Base-by-base conservation (phyloP, 2,113 vertebrate genomes). In the Nerophis lumbriciformis region DNA sequence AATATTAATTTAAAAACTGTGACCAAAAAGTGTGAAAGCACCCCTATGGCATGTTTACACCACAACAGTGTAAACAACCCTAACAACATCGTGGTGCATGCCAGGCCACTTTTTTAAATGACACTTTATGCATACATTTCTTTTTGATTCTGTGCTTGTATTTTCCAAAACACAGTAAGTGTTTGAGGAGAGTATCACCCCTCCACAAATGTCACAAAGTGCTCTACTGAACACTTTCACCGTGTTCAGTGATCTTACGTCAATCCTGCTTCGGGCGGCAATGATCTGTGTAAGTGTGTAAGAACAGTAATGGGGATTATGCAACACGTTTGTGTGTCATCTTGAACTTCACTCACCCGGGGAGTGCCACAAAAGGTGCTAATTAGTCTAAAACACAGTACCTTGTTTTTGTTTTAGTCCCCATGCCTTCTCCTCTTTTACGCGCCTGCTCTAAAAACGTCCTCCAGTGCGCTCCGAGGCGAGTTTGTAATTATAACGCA, bases 281-380 rank as follows among this genome's bases (percentile, higher is more conserved):
- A 71, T 71, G 75, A 82, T 85, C 60, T 60, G 69, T 75, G 66
- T 71, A 71, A 76, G 75, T 62, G 60, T 61, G 37, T 68, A 59
- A 68, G 50, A 54, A 58, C 65, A 58, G 65, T 36, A 16, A 28
- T 2, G 54, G 39, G 9, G 6, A 61, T 81, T 77, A 83, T 36
- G 71, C 73, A 81, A 84, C 71, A 53, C 57, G 37, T 16, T 57
- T 75, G 55, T 76, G 66, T 76, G 76, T 77, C 78, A 75, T 75
- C 60, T 75, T 82, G 61, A 76, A 76, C 65, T 71, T 66, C 50
- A 64, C 71, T 69, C 79, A 71, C 48, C 67, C 70, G 48, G 52
- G 57, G 63, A 71, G 48, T 8, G 54, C 53, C 49, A 66, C 64
- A 62, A 53, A 55, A 69, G 57, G 60, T 60, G 70, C 62, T 83